Base-by-base conservation (phyloP, 37 sponge, comb jelly and placozoan genomes). In the Aphrocallistes beatrix region DNA sequence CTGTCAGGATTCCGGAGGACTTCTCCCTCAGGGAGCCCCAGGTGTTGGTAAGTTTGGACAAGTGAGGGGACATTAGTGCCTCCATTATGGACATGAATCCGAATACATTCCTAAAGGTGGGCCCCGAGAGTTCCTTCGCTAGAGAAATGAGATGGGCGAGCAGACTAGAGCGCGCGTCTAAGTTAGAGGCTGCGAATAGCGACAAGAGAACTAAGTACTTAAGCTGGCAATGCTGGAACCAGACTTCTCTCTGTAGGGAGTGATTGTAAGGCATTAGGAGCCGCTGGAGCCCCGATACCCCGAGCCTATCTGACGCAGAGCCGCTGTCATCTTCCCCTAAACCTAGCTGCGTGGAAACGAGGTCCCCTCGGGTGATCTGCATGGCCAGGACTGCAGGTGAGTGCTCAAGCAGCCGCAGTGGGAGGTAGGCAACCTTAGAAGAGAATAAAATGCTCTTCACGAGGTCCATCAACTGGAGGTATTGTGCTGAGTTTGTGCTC, bases 341-440 rank as follows among this genome's bases (percentile, higher is more conserved):
- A 25, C 28, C 8, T 13, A 60, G 34, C 75, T 60, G 75, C 6
- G 21, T 60, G 75, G n/a, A 6, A 25, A 3, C 3, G 28, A 60
- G 34, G 34, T 60, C 75, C 6, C 3, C 3, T 3, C 75, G 75
- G 34, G 21, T 60, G 32, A 60, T 19, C 28, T 60, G 75, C 3
- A 13, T 13, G n/a, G 75, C 75, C 34, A 60, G 75, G n/a, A 30
- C 34, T 28, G 34, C 25, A 3, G 75, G 75, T 3, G 75, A 25
- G 75, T 60, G n/a, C 34, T 60, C 87, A 48, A 92, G 90, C 17
- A 96, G 86, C 38, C 93, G 91, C 69, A 91, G 92, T 25, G 87
- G 50, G 25, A 83, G 40, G 39, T 89, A 88, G 25, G 30, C 81
- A 9, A 85, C 88, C 85, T 88, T 85, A 9, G 91, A 94, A 36